Conservation (phyloP, 2,797 vertebrate genomes). For the Pachyuromys duprasi region DNA sequence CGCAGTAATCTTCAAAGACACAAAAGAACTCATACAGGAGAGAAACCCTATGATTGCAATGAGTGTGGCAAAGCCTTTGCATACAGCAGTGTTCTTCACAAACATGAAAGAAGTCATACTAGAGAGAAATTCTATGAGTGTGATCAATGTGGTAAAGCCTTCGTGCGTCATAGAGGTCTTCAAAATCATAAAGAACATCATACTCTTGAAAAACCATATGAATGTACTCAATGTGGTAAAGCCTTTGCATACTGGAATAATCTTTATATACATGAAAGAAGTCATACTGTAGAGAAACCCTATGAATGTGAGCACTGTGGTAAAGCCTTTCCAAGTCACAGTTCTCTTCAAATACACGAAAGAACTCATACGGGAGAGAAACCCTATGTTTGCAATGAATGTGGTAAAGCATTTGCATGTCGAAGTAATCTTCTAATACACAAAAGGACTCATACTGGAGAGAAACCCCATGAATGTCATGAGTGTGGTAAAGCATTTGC, state of each 20-base stretch:
- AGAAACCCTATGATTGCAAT: background rate
- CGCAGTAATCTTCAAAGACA: too few relatives aligned
- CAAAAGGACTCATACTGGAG: background rate
- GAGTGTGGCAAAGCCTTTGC: slow-evolving; percentile 55
- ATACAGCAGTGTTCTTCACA: slow-evolving; percentile 59
- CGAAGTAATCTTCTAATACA: background rate
- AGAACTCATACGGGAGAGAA: slow-evolving; percentile 74
- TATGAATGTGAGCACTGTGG: background rate
- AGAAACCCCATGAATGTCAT: background rate
- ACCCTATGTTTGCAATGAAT: slow-evolving; percentile 59
- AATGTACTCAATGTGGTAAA: slow-evolving; percentile 21
- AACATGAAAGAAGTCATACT: slow-evolving; percentile 63
- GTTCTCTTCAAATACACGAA: slow-evolving; percentile 59
- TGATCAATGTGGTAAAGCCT: slow-evolving; percentile 32
- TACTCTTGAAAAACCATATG: background rate
- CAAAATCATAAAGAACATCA: background rate
- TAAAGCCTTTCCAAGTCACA: background rate
- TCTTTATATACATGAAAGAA: background rate
- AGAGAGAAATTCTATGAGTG: slow-evolving; percentile 13
- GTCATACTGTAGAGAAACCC: background rate
- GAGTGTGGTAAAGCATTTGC: background rate
- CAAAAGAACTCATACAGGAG: too few relatives aligned
- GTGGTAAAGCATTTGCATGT: slow-evolving; percentile 25
- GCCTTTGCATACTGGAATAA: background rate
- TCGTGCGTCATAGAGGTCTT: background rate